Evolutionary conservation across 1,140 invertebrate genomes (phyloP).

Genomic region (Brachionus paranguensis): DNA sequence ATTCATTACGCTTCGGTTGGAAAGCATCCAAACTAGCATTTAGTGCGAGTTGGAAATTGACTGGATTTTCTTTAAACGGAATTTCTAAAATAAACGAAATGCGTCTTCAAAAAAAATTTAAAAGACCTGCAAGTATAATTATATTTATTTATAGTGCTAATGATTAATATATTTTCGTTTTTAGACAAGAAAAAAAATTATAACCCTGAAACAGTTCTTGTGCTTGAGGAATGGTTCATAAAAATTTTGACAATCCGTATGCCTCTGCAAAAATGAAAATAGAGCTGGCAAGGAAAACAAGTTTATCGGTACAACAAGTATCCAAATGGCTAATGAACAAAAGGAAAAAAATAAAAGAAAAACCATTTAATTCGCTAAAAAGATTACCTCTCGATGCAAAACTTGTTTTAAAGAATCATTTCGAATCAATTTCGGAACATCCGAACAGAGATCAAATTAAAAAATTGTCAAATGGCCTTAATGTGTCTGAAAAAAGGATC

Average conservation of each 20-base stretch:
- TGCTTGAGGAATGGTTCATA: background rate
- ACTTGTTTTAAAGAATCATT: constrained; percentile 18
- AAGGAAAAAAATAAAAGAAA: background rate
- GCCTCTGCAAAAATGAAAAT: background rate
- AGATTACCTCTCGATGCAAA: background rate
- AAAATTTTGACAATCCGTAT: background rate
- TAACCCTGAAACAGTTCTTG: background rate
- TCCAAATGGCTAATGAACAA: constrained; percentile 9
- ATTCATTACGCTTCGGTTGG: background rate
- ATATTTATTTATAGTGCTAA: background rate
- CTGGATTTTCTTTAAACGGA: background rate
- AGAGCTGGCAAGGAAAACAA: background rate
- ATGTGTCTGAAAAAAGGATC: background rate
- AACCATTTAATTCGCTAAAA: background rate
- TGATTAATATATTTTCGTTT: background rate
- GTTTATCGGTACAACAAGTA: constrained; percentile 4
- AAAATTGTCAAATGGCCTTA: background rate
- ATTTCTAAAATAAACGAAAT: constrained; percentile 1
- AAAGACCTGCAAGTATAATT: background rate
- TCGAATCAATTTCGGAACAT: constrained; percentile 10
- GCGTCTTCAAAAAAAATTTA: background rate
- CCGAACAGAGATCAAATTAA: background rate
- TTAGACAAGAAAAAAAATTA: constrained; percentile 11
- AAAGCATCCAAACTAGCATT: background rate
- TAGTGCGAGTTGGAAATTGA: constrained; percentile 7